Conservation (phyloP, 2,888 invertebrate genomes). For the Hypselothyrea guttata region DNA sequence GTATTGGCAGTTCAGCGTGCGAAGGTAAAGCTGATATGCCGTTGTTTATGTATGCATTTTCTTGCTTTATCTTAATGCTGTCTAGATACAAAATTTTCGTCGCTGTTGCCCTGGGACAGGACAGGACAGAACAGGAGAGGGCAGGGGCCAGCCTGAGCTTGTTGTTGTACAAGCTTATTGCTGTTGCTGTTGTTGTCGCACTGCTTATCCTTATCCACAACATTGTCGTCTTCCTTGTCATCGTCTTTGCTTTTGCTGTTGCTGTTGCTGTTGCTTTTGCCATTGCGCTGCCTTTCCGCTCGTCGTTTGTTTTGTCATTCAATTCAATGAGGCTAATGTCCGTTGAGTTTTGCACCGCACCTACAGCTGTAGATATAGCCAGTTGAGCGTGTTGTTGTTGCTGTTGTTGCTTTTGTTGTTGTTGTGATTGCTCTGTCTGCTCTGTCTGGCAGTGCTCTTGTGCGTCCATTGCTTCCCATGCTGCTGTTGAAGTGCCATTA, state of each 20-base stretch:
- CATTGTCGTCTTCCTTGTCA: conserved; percentile 53
- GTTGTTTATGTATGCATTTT: conserved; percentile 73
- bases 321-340: conserved; percentile 81
- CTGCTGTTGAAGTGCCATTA: conserved; percentile 81
- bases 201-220: conserved; percentile 78
- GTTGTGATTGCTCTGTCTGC: conserved; percentile 40
- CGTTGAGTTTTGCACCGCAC: conserved; percentile 77
- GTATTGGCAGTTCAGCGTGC: conserved; percentile 39
- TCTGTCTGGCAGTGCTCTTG: conserved; percentile 56
- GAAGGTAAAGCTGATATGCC: conserved; percentile 13
- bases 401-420: neutral
- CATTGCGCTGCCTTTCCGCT: conserved; percentile 52
- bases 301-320: conserved; percentile 79
- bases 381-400: conserved; percentile 22
- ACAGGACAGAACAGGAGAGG: too few relatives aligned
- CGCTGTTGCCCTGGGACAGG: conserved; percentile 25
- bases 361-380: conserved; percentile 60
- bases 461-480: conserved; percentile 78
- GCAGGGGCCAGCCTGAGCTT: conserved; percentile 39
- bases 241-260: conserved; percentile 14
- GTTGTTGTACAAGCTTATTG: conserved; percentile 65
- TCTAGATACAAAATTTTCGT: conserved; percentile 72
- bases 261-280: conserved; percentile 23
- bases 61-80: conserved; percentile 76
- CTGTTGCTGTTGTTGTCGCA: conserved; percentile 59